Conservation (phyloP, 2,888 invertebrate species). For the Magallana nippona region DNA sequence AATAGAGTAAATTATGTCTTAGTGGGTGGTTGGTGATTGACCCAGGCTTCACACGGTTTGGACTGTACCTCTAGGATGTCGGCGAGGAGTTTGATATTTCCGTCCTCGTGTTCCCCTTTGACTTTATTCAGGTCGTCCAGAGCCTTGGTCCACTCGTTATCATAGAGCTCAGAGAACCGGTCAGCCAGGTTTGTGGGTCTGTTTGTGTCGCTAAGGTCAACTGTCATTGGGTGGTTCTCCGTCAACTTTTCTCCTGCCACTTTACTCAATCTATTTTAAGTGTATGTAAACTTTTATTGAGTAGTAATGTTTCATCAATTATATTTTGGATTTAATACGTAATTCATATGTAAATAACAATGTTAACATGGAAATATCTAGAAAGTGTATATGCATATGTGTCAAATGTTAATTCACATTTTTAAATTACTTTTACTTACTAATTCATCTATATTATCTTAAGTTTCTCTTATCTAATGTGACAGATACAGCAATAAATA, state of each 20-base stretch:
- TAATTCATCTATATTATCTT: too few relatives aligned
- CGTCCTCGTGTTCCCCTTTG: slow-evolving; percentile 15
- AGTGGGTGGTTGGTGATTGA: too few relatives aligned
- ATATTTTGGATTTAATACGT: not conserved
- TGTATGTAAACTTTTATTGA: not conserved
- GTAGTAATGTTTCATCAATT: not conserved
- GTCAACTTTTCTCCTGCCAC: not conserved
- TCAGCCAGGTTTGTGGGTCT: slow-evolving; percentile 19
- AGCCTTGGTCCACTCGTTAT: slow-evolving; percentile 26
- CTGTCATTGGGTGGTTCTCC: not conserved
- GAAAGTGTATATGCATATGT: too few relatives aligned
- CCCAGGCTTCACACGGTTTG: too few relatives aligned
- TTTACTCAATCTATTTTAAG: slow-evolving; percentile 4
- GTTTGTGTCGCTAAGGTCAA: not conserved
- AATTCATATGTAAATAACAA: not conserved
- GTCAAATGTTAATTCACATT: too few relatives aligned
- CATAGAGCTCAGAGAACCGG: slow-evolving; percentile 9
- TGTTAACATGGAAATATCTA: too few relatives aligned
- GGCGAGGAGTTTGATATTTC: slow-evolving; percentile 36
- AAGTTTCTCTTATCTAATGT: too few relatives aligned
- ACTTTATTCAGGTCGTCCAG: not conserved
- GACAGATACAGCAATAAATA: too few relatives aligned
- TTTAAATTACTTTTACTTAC: too few relatives aligned
- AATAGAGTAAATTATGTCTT: too few relatives aligned
- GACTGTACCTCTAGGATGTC: slow-evolving; percentile 36